phyloP scores from a whole-genome alignment of 2,113 vertebrate genomes.

The Lota lota region DNA sequence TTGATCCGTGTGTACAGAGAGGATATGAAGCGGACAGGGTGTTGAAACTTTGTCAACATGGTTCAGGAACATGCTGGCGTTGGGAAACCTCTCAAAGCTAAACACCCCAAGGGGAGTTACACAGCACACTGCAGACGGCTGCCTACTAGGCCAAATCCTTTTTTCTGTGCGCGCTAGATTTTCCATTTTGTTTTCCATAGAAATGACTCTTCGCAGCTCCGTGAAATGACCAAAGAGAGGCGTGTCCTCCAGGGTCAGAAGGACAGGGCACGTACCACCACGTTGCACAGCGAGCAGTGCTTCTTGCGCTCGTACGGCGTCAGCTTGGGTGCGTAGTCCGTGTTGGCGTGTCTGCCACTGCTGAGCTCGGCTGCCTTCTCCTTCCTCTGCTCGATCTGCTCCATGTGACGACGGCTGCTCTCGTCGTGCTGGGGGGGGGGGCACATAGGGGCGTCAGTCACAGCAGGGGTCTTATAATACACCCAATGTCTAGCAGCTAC shows the following conservation, averaged over 20 bases:
- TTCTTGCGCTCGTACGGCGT: slow-evolving; percentile 96
- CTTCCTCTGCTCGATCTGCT: slow-evolving; percentile 97
- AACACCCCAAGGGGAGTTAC: too few species aligned
- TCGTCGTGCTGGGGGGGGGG: slow-evolving; percentile 84
- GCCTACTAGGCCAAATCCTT: too few species aligned
- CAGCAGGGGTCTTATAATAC: background rate
- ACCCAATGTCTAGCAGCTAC: background rate
- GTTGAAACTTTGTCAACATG: too few species aligned
- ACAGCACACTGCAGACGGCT: too few species aligned
- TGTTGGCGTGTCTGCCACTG: slow-evolving; percentile 93
- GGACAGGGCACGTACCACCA: slow-evolving; percentile 76
- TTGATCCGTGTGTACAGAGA: too few species aligned
- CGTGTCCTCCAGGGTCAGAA: background rate
- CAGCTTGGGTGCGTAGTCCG: slow-evolving; percentile 96
- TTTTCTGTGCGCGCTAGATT: too few species aligned
- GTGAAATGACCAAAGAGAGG: too few species aligned
- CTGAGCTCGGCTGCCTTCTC: slow-evolving; percentile 97
- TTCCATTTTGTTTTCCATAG: too few species aligned
- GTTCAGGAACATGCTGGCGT: too few species aligned
- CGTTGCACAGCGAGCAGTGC: slow-evolving; percentile 88
- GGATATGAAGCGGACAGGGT: too few species aligned
- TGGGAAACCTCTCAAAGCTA: too few species aligned
- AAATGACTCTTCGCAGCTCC: too few species aligned
- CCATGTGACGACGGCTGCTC: slow-evolving; percentile 96
- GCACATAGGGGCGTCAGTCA: background rate